A percentile compares a stretch with the other conserved stretches of the same genome.
Conservation (phyloP, 23 tunicate genomes). For the Ascidia mentula region DNA sequence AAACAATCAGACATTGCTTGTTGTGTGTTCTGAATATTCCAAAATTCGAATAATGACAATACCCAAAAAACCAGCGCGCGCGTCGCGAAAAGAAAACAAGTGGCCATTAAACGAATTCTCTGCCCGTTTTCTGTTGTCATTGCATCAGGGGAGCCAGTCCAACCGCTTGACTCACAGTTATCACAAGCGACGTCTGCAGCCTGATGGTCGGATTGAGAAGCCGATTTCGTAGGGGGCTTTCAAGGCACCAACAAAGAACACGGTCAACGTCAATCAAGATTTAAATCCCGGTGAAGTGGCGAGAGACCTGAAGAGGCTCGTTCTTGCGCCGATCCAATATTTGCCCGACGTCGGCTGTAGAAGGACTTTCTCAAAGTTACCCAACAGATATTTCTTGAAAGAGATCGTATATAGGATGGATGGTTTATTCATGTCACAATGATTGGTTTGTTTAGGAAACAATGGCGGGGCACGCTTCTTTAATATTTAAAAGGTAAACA, state of each 20-base stretch:
- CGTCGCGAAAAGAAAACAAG: too few relatives aligned
- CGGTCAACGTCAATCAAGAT: neutral
- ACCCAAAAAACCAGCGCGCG: too few relatives aligned
- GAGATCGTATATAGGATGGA: neutral
- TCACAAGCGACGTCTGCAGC: neutral
- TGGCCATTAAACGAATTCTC: too few relatives aligned
- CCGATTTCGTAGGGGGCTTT: neutral
- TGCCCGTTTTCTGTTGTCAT: neutral
- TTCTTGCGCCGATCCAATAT: neutral
- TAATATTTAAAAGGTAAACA: neutral
- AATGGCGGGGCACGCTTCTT: neutral
- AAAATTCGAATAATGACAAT: too few relatives aligned
- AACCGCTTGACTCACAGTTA: neutral
- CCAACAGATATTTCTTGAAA: neutral
- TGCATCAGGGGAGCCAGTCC: neutral
- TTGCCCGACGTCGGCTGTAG: neutral
- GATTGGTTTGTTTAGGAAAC: slow-evolving; percentile 3
- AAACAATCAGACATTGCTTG: too few relatives aligned
- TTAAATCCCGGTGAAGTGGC: neutral
- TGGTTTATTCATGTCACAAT: neutral
- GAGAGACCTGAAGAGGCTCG: neutral
- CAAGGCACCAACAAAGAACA: neutral
- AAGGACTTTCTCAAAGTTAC: neutral
- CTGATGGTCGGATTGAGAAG: neutral
- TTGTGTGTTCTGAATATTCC: too few relatives aligned